Percentiles rank a stretch among this genome's conserved stretches.
Conservation (phyloP, 2,888 invertebrate species). For the Scrobipalpa costella region DNA sequence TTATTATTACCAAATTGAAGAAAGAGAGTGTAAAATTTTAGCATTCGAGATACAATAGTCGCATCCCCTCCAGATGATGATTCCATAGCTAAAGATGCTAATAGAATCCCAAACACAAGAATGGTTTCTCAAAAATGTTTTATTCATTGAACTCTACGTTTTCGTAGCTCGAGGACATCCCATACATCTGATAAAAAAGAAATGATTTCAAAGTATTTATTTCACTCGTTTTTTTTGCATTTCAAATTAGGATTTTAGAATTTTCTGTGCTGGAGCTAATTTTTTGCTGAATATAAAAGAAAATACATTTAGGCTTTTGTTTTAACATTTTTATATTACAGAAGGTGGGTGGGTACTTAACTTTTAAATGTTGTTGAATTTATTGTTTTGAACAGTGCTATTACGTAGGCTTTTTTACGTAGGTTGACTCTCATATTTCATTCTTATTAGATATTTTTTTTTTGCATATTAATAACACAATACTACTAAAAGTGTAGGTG, state of each 20-base stretch:
- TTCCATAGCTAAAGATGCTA: slow-evolving; percentile 17
- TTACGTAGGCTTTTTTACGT: too few species aligned
- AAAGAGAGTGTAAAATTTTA: background rate
- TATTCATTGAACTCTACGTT: slow-evolving; percentile 23
- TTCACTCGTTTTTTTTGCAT: slow-evolving; percentile 55
- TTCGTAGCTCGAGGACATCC: slow-evolving; percentile 21
- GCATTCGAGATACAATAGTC: too few species aligned
- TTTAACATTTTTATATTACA: too few species aligned
- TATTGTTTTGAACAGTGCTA: too few species aligned
- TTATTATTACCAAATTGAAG: background rate
- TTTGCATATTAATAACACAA: background rate
- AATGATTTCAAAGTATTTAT: slow-evolving; percentile 50
- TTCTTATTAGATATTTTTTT: too few species aligned
- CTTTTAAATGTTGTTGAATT: too few species aligned
- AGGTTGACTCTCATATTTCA: too few species aligned
- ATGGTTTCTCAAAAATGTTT: slow-evolving; percentile 23
- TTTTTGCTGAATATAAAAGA: too few species aligned
- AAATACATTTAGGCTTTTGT: too few species aligned
- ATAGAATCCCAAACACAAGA: slow-evolving; percentile 19
- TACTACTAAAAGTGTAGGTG: background rate
- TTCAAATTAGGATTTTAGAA: slow-evolving; percentile 60
- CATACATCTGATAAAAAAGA: slow-evolving; percentile 33
- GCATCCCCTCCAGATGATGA: background rate
- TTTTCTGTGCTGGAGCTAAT: slow-evolving; percentile 35
- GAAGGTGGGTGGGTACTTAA: too few species aligned